Conservation (phyloP, 2,113 vertebrate genomes). For the Cairina moschata region DNA sequence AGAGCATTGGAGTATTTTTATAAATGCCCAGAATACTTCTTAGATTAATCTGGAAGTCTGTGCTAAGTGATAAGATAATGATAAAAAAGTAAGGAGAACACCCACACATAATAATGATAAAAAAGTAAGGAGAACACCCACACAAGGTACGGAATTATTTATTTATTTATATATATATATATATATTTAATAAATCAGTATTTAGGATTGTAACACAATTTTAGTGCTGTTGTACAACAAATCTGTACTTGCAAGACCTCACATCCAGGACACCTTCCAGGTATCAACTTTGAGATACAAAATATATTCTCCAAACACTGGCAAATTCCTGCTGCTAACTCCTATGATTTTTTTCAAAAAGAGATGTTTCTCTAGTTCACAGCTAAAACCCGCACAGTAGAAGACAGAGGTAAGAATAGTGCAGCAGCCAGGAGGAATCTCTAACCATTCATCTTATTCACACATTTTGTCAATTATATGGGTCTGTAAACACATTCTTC, state of each 20-base stretch:
- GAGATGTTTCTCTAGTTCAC: not conserved
- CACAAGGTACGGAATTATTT: not conserved
- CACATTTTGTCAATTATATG: not conserved
- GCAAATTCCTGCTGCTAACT: not conserved
- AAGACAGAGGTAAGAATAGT: not conserved
- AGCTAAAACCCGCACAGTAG: not conserved
- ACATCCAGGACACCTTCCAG: not conserved
- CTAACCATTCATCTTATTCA: not conserved
- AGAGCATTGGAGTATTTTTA: not conserved
- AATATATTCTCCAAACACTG: not conserved
- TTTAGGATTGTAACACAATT: not conserved
- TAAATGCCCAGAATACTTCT: slow-evolving; percentile 66
- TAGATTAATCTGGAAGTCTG: slow-evolving; percentile 22
- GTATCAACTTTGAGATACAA: not conserved
- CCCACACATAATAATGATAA: not conserved
- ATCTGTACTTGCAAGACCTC: not conserved
- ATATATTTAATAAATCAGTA: not conserved
- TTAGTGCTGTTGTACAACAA: not conserved
- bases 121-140: slow-evolving; percentile 2
- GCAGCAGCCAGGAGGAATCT: not conserved
- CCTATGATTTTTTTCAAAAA: not conserved
- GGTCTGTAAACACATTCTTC: not conserved
- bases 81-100: slow-evolving; percentile 34
- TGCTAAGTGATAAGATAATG: slow-evolving; percentile 38
- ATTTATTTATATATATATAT: no score